These are phyloP conservation scores for Anoplolepis gracilipes DNA, from an alignment of 1,140 invertebrate species.

Conservation along the genomic window DNA sequence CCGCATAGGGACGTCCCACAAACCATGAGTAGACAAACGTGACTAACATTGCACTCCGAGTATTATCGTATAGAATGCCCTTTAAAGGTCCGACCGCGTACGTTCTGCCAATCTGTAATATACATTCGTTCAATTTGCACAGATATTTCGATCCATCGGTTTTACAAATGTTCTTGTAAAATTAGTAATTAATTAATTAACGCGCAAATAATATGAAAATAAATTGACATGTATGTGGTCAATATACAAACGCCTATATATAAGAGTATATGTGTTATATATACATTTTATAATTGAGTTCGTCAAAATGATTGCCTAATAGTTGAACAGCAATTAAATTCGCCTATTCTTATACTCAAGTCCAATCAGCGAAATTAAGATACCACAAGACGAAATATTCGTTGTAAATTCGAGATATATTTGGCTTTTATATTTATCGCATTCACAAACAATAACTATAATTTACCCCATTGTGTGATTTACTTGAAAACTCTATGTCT, in stretches of 20 bases:
- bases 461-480: background rate
- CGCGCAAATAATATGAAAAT: background rate
- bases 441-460: background rate
- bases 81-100: slow-evolving; percentile 46
- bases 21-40: slow-evolving; percentile 77
- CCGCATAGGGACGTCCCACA: slow-evolving; percentile 74
- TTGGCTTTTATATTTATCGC: too few relatives aligned
- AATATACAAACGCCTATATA: background rate
- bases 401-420: background rate
- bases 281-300: background rate
- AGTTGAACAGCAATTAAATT: background rate
- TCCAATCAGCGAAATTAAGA: background rate
- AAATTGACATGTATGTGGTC: background rate
- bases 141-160: background rate
- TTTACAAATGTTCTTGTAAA: background rate
- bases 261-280: background rate
- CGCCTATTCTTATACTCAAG: background rate
- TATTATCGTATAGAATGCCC: slow-evolving; percentile 74
- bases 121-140: background rate
- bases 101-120: background rate
- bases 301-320: background rate
- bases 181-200: background rate
- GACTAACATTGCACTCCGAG: slow-evolving; percentile 72
- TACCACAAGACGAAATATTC: background rate
- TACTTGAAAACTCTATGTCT: background rate